Evolutionary conservation across 1,140 invertebrate genomes (phyloP).

Genomic region (Drosophila rhopaloa): DNA sequence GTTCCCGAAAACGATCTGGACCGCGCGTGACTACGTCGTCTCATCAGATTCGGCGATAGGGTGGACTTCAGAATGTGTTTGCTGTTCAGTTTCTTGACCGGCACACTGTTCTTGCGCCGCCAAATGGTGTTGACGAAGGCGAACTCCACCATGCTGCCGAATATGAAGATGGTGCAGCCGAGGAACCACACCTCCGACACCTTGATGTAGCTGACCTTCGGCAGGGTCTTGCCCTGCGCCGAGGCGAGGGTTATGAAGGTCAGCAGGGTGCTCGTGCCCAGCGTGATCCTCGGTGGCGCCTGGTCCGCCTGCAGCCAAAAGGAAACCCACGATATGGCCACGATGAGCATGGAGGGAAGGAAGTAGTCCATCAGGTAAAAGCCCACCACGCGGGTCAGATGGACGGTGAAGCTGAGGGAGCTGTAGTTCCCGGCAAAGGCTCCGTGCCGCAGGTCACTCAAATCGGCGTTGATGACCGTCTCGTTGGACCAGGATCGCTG

Average conservation of each 20-base stretch:
- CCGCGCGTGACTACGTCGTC: constrained; percentile 88
- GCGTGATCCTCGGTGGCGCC: constrained; percentile 91
- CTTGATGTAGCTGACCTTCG: constrained; percentile 96
- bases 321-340: constrained; percentile 95
- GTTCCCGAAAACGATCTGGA: constrained; percentile 90
- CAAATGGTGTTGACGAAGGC: constrained; percentile 96
- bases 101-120: constrained; percentile 92
- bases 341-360: constrained; percentile 94
- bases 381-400: constrained; percentile 91
- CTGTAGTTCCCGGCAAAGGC: constrained; percentile 93
- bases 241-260: constrained; percentile 94
- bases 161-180: constrained; percentile 93
- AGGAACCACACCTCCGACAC: constrained; percentile 95
- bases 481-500: constrained; percentile 89
- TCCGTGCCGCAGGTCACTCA: constrained; percentile 88
- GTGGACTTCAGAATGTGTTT: constrained; percentile 94
- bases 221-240: constrained; percentile 91
- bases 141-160: constrained; percentile 94
- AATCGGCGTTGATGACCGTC: constrained; percentile 88
- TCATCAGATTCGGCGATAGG: constrained; percentile 89
- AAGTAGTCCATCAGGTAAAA: constrained; percentile 96
- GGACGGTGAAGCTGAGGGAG: constrained; percentile 91
- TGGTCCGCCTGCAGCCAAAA: constrained; percentile 96
- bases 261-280: constrained; percentile 93
- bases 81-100: constrained; percentile 92